phyloP scores from a whole-genome alignment of 2,797 vertebrate genomes.

The Leptoclinus maculatus region DNA sequence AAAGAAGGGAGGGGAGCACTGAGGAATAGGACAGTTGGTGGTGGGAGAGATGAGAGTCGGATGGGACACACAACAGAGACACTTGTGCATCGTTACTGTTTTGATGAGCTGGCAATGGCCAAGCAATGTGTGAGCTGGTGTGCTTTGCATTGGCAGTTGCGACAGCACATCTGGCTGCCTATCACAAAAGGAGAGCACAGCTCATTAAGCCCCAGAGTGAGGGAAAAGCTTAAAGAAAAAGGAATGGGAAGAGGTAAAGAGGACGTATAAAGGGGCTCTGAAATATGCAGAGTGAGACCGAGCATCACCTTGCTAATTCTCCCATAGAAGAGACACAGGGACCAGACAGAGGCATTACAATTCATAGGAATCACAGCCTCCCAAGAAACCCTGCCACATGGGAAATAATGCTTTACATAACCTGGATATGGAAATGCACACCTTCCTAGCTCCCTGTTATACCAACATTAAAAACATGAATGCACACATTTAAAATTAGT shows the following conservation, averaged over 20 bases:
- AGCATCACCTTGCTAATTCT: constrained; percentile 68
- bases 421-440: constrained; percentile 71
- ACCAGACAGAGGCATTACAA: constrained; percentile 64
- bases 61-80: constrained; percentile 26
- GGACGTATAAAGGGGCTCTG: constrained; percentile 29
- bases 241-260: constrained; percentile 19
- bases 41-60: constrained; percentile 25
- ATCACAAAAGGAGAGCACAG: constrained; percentile 60
- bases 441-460: constrained; percentile 46
- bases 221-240: constrained; percentile 19
- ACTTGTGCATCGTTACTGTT: constrained; percentile 62
- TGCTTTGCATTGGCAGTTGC: constrained; percentile 63
- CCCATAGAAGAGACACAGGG: constrained; percentile 31
- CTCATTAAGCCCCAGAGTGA: constrained; percentile 72
- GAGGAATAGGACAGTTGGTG: constrained; percentile 20
- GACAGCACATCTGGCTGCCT: constrained; percentile 64
- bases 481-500: constrained; percentile 52
- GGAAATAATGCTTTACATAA: constrained; percentile 77
- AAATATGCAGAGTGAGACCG: constrained; percentile 54
- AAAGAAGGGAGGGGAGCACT: background rate
- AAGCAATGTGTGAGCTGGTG: constrained; percentile 21
- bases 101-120: constrained; percentile 60
- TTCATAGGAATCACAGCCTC: constrained; percentile 60
- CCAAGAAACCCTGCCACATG: constrained; percentile 57
- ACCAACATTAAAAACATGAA: constrained; percentile 69